Base-by-base conservation (phyloP, 37 sponge, comb jelly and placozoan species). In the Bolinopsis microptera region DNA sequence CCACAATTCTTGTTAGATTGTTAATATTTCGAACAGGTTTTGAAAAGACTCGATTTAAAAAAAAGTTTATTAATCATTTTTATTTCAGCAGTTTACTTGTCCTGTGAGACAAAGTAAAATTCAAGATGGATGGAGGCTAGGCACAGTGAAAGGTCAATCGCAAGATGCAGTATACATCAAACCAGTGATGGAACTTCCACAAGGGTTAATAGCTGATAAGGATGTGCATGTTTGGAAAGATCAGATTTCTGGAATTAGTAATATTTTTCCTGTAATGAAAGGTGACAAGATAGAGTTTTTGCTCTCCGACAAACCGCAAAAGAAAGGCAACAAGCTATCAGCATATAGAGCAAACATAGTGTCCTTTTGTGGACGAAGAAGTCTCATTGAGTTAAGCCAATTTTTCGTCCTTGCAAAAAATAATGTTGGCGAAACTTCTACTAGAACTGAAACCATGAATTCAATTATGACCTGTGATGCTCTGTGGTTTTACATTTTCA, bases 401-500 rank as follows among this genome's bases (percentile, higher is more conserved):
- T 77, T 34, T 18, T 77, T 77, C 21, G 21, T 36, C 33, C 0
- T 0, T 35, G 22, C 80, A 32, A 77, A 77, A 77, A 18, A 13
- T 32, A 77, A 34, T 34, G 36, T 77, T 16, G 35, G 28, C 0
- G 36, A 77, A 1, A 3, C 32, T 35, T 22, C 9, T 23, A 86
- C 90, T 1, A 35, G 26, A 21, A 28, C 32, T 86, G 90, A 86
- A 40, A n/a, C 90, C 0, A 23, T 86, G 0, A 86, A 86, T 40
- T 39, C 90, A 2, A 86, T 86, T 26, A 86, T 86, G 90, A 33
- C 30, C 1, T 86, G 61, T 23, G 24, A 38, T 26, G 90, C 90
- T 41, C 30, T 86, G n/a, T 86, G 90, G 90, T 23, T 28, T 41
- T 86, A 86, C 31, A 24, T 86, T 40, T 41, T 86, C 24, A 23